Base-by-base conservation (phyloP, 2,797 vertebrate species). In the Peromyscus melanophrys region DNA sequence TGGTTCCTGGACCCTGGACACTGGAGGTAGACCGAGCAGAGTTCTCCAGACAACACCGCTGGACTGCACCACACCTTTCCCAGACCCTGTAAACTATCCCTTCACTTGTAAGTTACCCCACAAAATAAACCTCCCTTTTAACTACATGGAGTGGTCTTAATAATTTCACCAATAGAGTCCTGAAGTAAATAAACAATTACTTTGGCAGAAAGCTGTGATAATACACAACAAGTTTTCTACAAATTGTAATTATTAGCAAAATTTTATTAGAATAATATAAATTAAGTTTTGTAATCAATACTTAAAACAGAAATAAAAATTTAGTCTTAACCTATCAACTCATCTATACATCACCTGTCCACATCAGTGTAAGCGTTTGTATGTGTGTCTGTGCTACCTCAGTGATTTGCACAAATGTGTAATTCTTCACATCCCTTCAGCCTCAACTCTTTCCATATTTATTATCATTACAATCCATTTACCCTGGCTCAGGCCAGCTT, bases 131-230 rank as follows among this genome's bases (percentile, higher is more conserved):
- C 43, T 46, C 43, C 43, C 43, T 46, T 46, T 46, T 46, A 46
- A 46, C 43, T 46, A 46, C 43, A 1, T 46, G 43, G 43, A 46
- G 43, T 46, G 43, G 43, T 6, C 43, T 46, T 46, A 46, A 46
- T 46, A 46, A 46, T 46, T 46, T 46, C 43, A 46, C 43, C 6
- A 46, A 46, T 46, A 46, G 2, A 77, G 34, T 81, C 59, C 80
- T 57, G 31, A 10, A 71, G 1, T 86, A 92, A 94, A 90, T 49
- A 67, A 76, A 43, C 7, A 94, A 57, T 82, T 67, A 49, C 10
- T 95, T 75, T 31, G 29, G 40, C 34, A 90, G 76, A 96, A 25
- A 69, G 16, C 37, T 92, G n/a, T 34, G 59, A 96, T n/a, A 92
- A 95, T 1, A 77, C 2, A 40, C 73, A 89, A 83, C 0, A 81